Evolutionary conservation across 2,113 vertebrate species (phyloP).

Genomic region (Lepidothrix coronata): DNA sequence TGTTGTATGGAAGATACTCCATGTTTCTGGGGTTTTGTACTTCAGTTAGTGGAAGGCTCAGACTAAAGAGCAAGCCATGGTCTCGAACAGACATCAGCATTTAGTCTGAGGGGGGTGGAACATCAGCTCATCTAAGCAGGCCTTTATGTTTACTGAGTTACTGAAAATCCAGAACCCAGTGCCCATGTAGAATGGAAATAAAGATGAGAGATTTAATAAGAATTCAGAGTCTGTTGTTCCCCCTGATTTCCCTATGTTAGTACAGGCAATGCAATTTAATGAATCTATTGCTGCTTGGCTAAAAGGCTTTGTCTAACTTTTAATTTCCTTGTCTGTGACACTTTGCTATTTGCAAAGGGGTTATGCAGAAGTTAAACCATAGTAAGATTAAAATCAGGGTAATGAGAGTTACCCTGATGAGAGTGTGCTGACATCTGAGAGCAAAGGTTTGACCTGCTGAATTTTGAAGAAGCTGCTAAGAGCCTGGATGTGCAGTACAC

Average conservation of each 20-base stretch:
- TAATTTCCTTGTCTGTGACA: not conserved
- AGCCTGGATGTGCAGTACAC: not conserved
- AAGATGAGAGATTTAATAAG: not conserved
- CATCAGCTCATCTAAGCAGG: rapidly evolving
- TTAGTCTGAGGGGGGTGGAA: not conserved
- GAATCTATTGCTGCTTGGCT: not conserved
- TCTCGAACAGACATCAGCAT: not conserved
- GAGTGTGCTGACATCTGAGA: not conserved
- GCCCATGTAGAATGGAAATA: not conserved
- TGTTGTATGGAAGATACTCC: not conserved
- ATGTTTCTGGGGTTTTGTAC: not conserved
- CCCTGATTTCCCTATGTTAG: not conserved
- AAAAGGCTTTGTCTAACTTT: not conserved
- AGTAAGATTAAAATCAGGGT: not conserved
- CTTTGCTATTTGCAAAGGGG: not conserved
- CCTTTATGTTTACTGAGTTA: not conserved
- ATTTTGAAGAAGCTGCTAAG: not conserved
- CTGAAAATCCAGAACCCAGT: not conserved
- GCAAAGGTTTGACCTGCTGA: not conserved
- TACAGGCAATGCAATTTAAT: not conserved
- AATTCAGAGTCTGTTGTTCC: not conserved
- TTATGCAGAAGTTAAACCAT: not conserved
- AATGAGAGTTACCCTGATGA: not conserved
- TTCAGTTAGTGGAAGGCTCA: not conserved
- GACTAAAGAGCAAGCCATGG: not conserved